phyloP scores from a whole-genome alignment of 2,888 invertebrate genomes.

The Coenonympha arcania region DNA sequence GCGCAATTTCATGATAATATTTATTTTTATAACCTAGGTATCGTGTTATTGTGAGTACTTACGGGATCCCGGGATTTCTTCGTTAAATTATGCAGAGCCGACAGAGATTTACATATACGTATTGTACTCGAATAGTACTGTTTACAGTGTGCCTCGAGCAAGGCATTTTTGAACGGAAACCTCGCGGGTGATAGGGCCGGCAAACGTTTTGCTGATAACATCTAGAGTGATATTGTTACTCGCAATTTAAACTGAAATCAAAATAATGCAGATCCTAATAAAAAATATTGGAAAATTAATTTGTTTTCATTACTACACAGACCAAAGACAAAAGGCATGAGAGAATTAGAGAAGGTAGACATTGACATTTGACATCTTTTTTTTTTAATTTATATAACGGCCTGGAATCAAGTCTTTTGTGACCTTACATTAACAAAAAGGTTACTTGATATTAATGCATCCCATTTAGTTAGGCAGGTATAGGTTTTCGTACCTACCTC shows the following conservation, averaged over 20 bases:
- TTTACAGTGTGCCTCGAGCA: slow-evolving; percentile 43
- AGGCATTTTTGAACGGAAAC: slow-evolving; percentile 37
- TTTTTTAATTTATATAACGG: too few relatives aligned
- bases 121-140: slow-evolving; percentile 39
- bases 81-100: slow-evolving; percentile 49
- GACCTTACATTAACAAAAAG: too few relatives aligned
- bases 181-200: slow-evolving; percentile 51
- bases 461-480: too few relatives aligned
- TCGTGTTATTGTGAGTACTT: slow-evolving; percentile 30
- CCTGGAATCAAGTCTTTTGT: too few relatives aligned
- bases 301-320: too few relatives aligned
- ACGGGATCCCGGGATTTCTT: slow-evolving; percentile 51
- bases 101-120: slow-evolving; percentile 54
- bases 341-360: too few relatives aligned
- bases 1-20: neutral
- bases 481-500: too few relatives aligned
- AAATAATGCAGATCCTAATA: too few relatives aligned
- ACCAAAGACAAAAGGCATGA: too few relatives aligned
- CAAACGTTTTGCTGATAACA: slow-evolving; percentile 58
- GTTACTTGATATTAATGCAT: too few relatives aligned
- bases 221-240: slow-evolving; percentile 24
- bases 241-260: neutral
- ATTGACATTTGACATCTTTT: too few relatives aligned
- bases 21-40: neutral
- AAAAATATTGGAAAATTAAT: too few relatives aligned